Base-by-base conservation (phyloP, 2,113 vertebrate genomes). In the Urocitellus parryii region DNA sequence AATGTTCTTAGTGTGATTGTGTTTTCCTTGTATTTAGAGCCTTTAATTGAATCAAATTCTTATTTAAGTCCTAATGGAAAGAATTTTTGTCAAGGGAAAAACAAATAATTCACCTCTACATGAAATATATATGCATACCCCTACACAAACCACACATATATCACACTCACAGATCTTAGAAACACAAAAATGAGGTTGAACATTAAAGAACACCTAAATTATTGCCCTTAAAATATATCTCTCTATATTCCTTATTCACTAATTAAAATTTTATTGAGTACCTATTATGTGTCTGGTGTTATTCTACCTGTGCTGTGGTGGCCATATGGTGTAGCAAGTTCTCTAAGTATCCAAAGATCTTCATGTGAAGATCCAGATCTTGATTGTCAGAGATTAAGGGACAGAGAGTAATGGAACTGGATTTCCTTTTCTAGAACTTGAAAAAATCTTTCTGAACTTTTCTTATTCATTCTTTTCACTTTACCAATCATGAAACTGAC, bases 11-110 rank as follows among this genome's bases (percentile, higher is more conserved):
- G 1, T 45, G 8, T 67, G 67, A 45, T 37, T n/a, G 18, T 78
- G 3, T 74, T 77, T 90, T 78, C 39, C 29, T 56, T 94, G 34
- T 73, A 53, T 94, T 92, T 87, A 92, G 2, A 86, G 34, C 6
- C 76, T 83, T 68, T 39, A 53, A 5, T 83, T 67, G 39, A 94
- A 74, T 39, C 76, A 53, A 86, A 87, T 92, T 87, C 29, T 90
- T 79, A 14, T 92, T 68, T 83, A 9, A 56, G 37, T 68, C 29
- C 58, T 53, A 61, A 83, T 53, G 8, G 53, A 65, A 32, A 89
- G 32, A 89, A 90, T 56, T 45, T 45, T 45, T n/a, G 58, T 24
- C 45, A 91, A 82, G 89, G 61, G 53, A 61, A 89, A 86, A 91
- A 79, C 32, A 84, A 51, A 84, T 1, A 48, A 4, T 34, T 88